Base-by-base conservation (phyloP, 2,888 invertebrate genomes). In the Archips crataeganus region DNA sequence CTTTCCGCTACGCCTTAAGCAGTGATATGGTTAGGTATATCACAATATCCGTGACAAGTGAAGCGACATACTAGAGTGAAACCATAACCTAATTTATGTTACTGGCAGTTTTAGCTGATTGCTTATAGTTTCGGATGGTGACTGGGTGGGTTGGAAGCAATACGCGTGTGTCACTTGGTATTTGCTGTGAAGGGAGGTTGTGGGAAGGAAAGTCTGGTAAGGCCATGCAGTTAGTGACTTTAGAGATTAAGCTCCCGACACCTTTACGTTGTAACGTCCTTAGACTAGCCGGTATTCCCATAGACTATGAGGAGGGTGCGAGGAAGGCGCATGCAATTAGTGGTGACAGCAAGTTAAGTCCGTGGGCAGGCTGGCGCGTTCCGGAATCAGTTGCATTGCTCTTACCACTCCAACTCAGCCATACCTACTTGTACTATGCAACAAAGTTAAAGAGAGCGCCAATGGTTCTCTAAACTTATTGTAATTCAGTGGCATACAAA, bases 21-120 rank as follows among this genome's bases (percentile, higher is more conserved):
- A 86, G 90, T 91, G 93, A 93, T 93, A 93, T 93, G 93, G 87
- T 85, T 81, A 82, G 74, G 82, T 84, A 86, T 87, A 93, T 93
- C 91, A 93, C 91, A 90, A 86, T 85, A 82, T 80, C 76, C 76
- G 79, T 80, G 78, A 80, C 76, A 77, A 77, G 81, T 78, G 73
- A 80, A 79, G 79, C 79, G 51, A 45, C 62, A 51, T 36, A 64
- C 74, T 74, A 74, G 11, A 45, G 64, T 69, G 68, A 64, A 68
- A 70, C 64, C 74, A 64, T 70, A 70, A 64, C 65, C 51, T 74
- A 74, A 65, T 74, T 69, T 70, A 70, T 57, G 64, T 65, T 74
- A 74, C 60, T 74, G 74, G 74, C 74, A 74, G 74, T 70, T 51
- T 32, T 65, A 69, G 74, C 65, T 74, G 74, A 70, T 74, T 60